Percentiles rank a stretch among this genome's conserved stretches.
phyloP scores from a whole-genome alignment of 2,797 vertebrate genomes.

The Anguilla anguilla region DNA sequence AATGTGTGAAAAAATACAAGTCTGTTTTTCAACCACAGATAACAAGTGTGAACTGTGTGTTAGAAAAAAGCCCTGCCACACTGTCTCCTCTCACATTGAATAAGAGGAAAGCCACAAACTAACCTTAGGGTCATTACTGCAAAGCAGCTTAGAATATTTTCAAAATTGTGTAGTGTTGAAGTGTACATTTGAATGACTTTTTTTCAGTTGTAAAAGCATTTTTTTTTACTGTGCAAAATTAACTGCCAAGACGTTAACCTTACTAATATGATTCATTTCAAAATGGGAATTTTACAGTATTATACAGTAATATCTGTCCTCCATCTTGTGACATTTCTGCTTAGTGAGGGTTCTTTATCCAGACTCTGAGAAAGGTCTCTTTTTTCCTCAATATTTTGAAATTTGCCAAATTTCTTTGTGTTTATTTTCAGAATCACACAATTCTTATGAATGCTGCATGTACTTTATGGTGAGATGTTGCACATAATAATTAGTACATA shows the following conservation, averaged over 20 bases:
- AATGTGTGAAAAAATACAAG: not conserved
- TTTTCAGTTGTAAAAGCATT: not conserved
- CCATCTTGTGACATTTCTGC: not conserved
- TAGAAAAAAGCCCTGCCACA: not conserved
- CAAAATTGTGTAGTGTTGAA: not conserved
- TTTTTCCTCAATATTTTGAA: not conserved
- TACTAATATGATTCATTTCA: not conserved
- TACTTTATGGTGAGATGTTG: not conserved
- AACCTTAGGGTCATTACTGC: not conserved
- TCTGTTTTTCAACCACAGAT: not conserved
- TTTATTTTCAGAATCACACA: not conserved
- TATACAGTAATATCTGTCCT: not conserved
- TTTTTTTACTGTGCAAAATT: not conserved
- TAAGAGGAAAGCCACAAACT: not conserved
- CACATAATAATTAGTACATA: not conserved
- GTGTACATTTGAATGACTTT: not conserved
- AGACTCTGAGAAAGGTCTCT: not conserved
- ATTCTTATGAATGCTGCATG: not conserved
- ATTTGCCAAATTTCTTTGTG: not conserved
- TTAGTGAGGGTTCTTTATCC: not conserved
- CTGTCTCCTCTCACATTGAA: not conserved
- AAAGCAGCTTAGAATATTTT: not conserved
- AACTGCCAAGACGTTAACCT: not conserved
- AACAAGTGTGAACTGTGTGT: not conserved
- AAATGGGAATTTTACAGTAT: too few species aligned